Base-by-base conservation (phyloP, 1,140 invertebrate species). In the Hylyphantes graminicola region DNA sequence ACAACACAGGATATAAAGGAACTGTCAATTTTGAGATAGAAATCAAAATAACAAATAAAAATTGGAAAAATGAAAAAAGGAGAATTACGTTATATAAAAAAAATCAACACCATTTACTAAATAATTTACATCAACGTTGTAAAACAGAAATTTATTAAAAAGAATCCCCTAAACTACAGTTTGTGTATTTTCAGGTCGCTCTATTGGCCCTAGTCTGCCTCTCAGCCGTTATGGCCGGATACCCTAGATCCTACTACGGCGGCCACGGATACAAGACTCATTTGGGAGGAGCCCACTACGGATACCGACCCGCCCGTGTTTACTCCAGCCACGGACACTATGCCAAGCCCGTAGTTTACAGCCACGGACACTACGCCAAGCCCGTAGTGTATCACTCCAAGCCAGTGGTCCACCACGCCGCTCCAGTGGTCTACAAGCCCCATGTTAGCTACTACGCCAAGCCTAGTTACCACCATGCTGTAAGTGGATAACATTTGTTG, bases 401-500 rank as follows among this genome's bases (percentile, higher is more conserved):
- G 19, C 76, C 76, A 9, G 50, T 78, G 7, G 72, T 74, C 2
- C 59, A 78, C 48, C 67, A 80, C 21, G 19, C 77, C 12, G 57
- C 65, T 3, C 64, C 65, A 6, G 53, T 80, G 9, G 77, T 80
- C 17, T 80, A 80, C 57, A 81, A 81, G 21, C 79, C 79, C 9
- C 57, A 73, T 21, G 59, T 54, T 21, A 59, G 68, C 35, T 57
- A 73, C 50, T 81, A 81, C 68, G 65, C 73, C 68, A 81, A 81
- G 50, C 79, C 79, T 54, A 53, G 35, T 8, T 57, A 50, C 0
- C 19, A 78, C 8, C 19, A 57, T 17, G 48, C 48, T 13, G 76
- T 78, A 67, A 78, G 76, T 78, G 35, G 35, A 35, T 35, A 35
- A 35, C 5, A 35, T 35, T 35, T 35, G 35, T 35, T 35, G 35